A percentile compares a stretch with the other conserved stretches of the same genome.
Evolutionary conservation across 2,797 vertebrate genomes (phyloP).

Genomic region (Dryobates pubescens): DNA sequence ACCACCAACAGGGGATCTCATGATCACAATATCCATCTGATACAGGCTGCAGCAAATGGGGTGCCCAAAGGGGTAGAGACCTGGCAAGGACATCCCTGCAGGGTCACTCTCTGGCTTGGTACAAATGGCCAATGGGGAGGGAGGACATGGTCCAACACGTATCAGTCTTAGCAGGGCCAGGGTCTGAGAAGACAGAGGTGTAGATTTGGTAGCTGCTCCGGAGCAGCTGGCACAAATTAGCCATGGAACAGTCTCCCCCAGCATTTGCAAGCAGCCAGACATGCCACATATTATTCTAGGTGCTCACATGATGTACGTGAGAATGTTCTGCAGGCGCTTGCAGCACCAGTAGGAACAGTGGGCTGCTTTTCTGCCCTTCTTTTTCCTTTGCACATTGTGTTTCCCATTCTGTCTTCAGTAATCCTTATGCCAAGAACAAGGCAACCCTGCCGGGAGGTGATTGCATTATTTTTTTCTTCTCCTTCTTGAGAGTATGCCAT

Average conservation of each 20-base stretch:
- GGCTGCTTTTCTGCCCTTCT: not conserved
- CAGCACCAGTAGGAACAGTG: not conserved
- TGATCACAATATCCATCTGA: rapidly evolving
- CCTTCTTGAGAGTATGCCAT: not conserved
- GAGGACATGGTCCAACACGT: rapidly evolving
- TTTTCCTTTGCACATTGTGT: not conserved
- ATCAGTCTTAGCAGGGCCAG: not conserved
- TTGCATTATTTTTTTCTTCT: conserved; percentile 38
- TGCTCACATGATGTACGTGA: rapidly evolving
- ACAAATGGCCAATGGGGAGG: not conserved
- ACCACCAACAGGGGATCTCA: not conserved
- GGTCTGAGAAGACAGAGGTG: not conserved
- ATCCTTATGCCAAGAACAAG: conserved; percentile 16
- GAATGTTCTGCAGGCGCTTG: not conserved
- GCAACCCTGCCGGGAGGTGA: conserved; percentile 27
- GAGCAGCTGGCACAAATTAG: not conserved
- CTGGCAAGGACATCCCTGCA: not conserved
- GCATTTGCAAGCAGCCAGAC: not conserved
- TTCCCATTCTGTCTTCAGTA: conserved; percentile 20
- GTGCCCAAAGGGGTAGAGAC: not conserved
- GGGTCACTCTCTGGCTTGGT: not conserved
- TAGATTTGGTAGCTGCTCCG: not conserved
- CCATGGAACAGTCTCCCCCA: not conserved
- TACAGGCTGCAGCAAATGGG: not conserved
- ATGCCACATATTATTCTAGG: rapidly evolving